phyloP scores from a whole-genome alignment of 2,113 vertebrate species.

The Toxostoma redivivum region DNA sequence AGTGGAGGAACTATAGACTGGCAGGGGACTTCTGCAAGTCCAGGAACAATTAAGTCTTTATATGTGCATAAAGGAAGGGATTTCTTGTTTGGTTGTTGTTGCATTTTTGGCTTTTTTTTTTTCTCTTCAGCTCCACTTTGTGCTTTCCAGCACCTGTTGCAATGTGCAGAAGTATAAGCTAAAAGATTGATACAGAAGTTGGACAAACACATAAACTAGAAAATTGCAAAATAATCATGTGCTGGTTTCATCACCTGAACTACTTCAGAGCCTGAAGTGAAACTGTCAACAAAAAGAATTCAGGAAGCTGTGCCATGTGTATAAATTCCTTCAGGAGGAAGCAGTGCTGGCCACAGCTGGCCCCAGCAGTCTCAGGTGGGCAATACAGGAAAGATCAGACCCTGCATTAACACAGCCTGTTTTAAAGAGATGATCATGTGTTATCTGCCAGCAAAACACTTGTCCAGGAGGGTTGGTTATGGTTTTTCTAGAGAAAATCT shows the following conservation, averaged over 20 bases:
- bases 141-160: background rate
- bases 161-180: background rate
- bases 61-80: background rate
- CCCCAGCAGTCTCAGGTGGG: background rate
- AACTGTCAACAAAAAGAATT: background rate
- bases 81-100: background rate
- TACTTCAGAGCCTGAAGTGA: background rate
- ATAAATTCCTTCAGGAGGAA: background rate
- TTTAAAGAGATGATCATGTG: background rate
- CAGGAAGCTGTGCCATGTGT: background rate
- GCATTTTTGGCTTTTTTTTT: fast-evolving
- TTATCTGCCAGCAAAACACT: background rate
- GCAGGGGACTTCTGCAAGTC: background rate
- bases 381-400: background rate
- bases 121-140: background rate
- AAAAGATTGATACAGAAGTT: background rate
- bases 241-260: background rate
- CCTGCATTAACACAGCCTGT: background rate
- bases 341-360: background rate
- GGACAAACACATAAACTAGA: background rate
- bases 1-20: background rate
- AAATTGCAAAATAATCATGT: background rate
- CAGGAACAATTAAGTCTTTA: background rate
- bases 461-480: background rate
- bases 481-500: background rate